Evolutionary conservation across 2,888 invertebrate genomes (phyloP), one percentile per base, ranked within the genome.

Genomic region (Pollenia labialis): DNA sequence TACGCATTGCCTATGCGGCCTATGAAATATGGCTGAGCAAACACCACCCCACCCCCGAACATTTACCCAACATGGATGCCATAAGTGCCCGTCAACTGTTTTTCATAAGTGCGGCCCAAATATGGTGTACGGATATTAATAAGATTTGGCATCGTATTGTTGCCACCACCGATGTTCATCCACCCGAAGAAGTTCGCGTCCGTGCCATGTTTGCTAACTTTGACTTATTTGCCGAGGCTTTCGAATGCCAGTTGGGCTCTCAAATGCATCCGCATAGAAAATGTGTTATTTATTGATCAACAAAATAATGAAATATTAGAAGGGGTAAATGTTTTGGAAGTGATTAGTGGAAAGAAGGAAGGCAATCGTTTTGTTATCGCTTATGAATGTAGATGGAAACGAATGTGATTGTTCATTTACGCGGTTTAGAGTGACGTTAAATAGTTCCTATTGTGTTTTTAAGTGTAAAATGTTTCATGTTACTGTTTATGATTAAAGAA

Each of bases 211-310:
- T 92, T 77, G 85, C 89, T 75, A 92, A 92, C 87, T 91, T 88
- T 52, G 88, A 88, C 11, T 90, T 89, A 44, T 92, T 92, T 68
- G 88, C 91, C 0, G 81, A 88, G 62, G 89, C 90, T 66, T 93
- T 90, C 69, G 83, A 91, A 62, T 92, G 92, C 58, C 72, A 77
- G 1, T 62, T 87, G 32, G 89, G 88, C 8, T 81, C 90, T 23
- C 89, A 88, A 48, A 92, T 93, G 93, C 89, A 92, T 90, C 92
- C 92, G 52, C 88, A 80, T 6, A 82, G 89, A 50, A 91, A 90
- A 82, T 92, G 92, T 88, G 72, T 88, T 46, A 90, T 92, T 81
- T 92, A 90, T 87, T 92, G 69, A 88, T 74, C 14, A 50, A 66
- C 42, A 16, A 50, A 44, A n/a, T 14, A 9, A 4, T 12, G 62